Evolutionary conservation across 2,797 vertebrate species (phyloP).

Genomic region (Hapalemur alaotrensis): DNA sequence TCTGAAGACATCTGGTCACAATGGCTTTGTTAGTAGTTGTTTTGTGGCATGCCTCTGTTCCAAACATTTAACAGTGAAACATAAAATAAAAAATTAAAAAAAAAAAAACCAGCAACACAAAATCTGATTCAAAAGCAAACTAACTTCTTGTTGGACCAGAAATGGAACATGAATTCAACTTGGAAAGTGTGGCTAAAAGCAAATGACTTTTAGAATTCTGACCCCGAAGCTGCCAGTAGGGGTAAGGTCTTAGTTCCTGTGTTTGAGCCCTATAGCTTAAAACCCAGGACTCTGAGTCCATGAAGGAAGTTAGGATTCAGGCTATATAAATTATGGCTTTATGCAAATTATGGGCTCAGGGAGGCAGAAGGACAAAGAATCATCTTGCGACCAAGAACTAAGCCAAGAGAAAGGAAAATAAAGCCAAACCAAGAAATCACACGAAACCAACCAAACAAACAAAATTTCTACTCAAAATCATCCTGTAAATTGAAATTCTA

Average conservation of each 20-base stretch:
- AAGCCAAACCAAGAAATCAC: background rate
- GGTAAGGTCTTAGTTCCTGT: fast-evolving
- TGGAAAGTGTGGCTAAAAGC: background rate
- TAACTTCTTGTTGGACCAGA: background rate
- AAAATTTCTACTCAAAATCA: background rate
- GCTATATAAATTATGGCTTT: background rate
- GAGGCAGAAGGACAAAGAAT: background rate
- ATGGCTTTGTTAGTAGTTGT: background rate
- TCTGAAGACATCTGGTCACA: background rate
- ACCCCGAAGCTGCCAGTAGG: background rate
- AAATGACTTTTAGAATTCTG: background rate
- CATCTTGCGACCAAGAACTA: background rate
- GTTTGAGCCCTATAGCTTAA: background rate
- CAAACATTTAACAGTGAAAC: conserved; percentile 1
- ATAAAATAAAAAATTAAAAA: background rate
- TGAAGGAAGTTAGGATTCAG: background rate
- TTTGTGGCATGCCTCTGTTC: conserved; percentile 21
- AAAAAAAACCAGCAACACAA: background rate
- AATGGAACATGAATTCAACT: background rate
- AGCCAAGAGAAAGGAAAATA: background rate
- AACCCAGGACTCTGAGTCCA: background rate
- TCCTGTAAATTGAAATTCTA: background rate
- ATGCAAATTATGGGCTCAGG: background rate
- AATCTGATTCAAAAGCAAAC: background rate
- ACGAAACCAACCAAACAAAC: background rate